These are phyloP conservation scores for Octopus sinensis DNA, from an alignment of 1,140 invertebrate species.

Conservation along the genomic window DNA sequence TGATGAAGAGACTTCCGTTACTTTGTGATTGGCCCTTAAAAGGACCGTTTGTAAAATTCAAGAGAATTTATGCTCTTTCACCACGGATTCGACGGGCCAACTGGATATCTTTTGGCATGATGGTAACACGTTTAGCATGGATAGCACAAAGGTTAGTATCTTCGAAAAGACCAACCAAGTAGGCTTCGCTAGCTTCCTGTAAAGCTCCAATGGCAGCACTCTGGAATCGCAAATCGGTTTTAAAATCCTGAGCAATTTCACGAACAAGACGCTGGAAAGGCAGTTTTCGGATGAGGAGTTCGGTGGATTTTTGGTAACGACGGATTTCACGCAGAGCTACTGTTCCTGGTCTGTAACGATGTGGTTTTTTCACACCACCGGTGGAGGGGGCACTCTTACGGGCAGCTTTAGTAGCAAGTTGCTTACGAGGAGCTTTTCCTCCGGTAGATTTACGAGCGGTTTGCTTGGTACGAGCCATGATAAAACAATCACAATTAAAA, in stretches of 20 bases:
- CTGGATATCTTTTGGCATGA: constrained; percentile 95
- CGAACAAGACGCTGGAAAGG: constrained; percentile 82
- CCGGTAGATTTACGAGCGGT: constrained; percentile 69
- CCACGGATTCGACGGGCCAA: constrained; percentile 53
- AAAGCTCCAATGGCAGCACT: constrained; percentile 57
- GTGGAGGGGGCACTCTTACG: constrained; percentile 62
- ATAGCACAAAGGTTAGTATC: constrained; percentile 92
- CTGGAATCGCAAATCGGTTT: constrained; percentile 66
- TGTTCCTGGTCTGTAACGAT: constrained; percentile 66
- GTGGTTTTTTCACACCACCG: constrained; percentile 63
- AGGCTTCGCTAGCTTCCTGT: constrained; percentile 86
- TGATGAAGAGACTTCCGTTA: too few species aligned
- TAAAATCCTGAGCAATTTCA: constrained; percentile 81
- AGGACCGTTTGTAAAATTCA: too few species aligned
- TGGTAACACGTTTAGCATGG: constrained; percentile 90
- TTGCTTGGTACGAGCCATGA: constrained; percentile 82
- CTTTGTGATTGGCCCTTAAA: too few species aligned
- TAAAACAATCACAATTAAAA: neutral
- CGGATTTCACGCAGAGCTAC: constrained; percentile 82
- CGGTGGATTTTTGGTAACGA: constrained; percentile 82
- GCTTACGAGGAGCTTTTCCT: constrained; percentile 60
- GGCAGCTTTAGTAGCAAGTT: constrained; percentile 66
- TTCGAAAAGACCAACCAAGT: constrained; percentile 83
- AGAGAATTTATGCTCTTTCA: constrained; percentile 45
- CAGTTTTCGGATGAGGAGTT: constrained; percentile 76